A percentile compares a stretch with the other conserved stretches of the same genome.
Conservation (phyloP, 2,113 vertebrate species). For the Orycteropus afer region DNA sequence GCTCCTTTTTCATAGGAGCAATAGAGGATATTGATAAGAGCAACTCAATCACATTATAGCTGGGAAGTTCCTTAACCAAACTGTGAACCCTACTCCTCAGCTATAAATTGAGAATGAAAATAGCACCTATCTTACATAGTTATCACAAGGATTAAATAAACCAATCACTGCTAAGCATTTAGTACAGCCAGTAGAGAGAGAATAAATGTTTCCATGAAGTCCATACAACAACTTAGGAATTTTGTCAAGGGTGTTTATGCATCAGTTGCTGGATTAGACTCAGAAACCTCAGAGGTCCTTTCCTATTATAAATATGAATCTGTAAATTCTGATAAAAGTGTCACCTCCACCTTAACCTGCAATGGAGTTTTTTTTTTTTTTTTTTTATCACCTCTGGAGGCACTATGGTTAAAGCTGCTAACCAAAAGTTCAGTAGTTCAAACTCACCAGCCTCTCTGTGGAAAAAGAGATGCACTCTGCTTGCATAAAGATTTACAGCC, state of each 20-base stretch:
- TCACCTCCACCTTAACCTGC: accelerated
- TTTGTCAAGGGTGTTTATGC: background rate
- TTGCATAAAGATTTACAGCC: too few species aligned
- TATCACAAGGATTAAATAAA: background rate
- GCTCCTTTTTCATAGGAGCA: background rate
- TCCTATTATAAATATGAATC: background rate
- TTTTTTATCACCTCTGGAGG: background rate
- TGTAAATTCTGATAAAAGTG: background rate
- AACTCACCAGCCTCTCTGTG: too few species aligned
- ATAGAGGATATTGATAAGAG: background rate
- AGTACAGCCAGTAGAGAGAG: background rate
- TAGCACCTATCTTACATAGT: background rate
- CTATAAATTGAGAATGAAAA: background rate
- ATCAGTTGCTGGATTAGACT: background rate
- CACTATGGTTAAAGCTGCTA: too few species aligned
- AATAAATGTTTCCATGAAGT: background rate
- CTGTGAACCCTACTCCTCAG: constrained; percentile 3
- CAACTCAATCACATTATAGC: background rate
- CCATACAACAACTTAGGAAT: background rate
- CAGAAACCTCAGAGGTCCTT: background rate
- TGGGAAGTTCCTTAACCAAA: background rate
- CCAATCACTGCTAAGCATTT: background rate
- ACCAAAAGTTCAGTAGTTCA: too few species aligned
- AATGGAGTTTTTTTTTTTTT: too few species aligned
- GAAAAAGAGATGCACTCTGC: too few species aligned